Evolutionary conservation across 2,888 invertebrate species (phyloP).

Genomic region (Octonoba sinensis): DNA sequence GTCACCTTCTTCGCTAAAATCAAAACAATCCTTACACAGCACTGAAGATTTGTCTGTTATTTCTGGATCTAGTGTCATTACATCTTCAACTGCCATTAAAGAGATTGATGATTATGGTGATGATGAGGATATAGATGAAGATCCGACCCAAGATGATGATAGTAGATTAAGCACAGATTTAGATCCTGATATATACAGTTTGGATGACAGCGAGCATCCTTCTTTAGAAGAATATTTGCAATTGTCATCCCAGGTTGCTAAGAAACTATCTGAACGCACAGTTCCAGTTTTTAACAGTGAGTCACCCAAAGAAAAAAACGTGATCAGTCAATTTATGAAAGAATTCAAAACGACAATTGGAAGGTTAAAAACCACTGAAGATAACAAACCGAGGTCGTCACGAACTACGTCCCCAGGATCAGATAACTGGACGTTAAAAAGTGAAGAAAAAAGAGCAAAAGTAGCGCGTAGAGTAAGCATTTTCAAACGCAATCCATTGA

Average conservation of each 20-base stretch:
- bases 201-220: conserved; percentile 61
- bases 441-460: conserved; percentile 47
- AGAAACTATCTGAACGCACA: conserved; percentile 61
- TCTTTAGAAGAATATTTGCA: conserved; percentile 63
- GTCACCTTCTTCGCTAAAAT: conserved; percentile 19
- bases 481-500: conserved; percentile 53
- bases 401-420: conserved; percentile 30
- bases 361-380: conserved; percentile 38
- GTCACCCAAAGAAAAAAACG: conserved; percentile 52
- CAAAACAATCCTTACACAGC: conserved; percentile 19
- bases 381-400: conserved; percentile 32
- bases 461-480: conserved; percentile 49
- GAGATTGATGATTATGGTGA: conserved; percentile 50
- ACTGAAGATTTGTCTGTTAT: conserved; percentile 44
- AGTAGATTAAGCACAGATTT: conserved; percentile 55
- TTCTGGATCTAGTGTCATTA: conserved; percentile 50
- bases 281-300: conserved; percentile 50
- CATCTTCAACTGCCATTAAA: conserved; percentile 53
- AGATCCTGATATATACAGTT: conserved; percentile 42
- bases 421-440: conserved; percentile 62
- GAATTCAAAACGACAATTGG: conserved; percentile 59
- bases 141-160: conserved; percentile 44
- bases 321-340: conserved; percentile 59
- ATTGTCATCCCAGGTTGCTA: conserved; percentile 57
- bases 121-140: conserved; percentile 48